Percentiles rank a stretch among this genome's conserved stretches.
Evolutionary conservation across 2,797 vertebrate genomes (phyloP).

Genomic region (Lacerta agilis): DNA sequence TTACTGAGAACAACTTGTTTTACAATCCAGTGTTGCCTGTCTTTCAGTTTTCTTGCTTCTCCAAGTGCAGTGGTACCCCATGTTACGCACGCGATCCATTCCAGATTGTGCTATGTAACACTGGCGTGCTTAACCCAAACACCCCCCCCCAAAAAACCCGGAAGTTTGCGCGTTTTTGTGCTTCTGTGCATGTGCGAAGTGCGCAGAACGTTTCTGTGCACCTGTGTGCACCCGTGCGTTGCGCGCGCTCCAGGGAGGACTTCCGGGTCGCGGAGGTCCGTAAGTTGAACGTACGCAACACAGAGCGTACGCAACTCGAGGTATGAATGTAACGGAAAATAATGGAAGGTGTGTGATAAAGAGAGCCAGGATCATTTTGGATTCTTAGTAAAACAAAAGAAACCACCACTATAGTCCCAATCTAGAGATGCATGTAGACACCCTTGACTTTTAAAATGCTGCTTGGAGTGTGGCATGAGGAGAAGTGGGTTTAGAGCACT

Average conservation of each 20-base stretch:
- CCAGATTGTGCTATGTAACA: too few relatives aligned
- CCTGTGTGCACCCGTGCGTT: too few relatives aligned
- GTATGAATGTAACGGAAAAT: neutral
- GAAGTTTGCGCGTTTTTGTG: too few relatives aligned
- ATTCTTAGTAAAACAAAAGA: neutral
- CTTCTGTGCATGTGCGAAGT: too few relatives aligned
- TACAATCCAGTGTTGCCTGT: neutral
- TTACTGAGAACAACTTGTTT: neutral
- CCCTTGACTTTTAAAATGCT: neutral
- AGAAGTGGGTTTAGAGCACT: neutral
- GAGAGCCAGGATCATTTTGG: neutral
- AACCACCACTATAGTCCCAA: neutral
- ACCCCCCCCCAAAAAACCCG: too few relatives aligned
- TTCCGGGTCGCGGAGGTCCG: too few relatives aligned
- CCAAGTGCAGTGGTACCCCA: neutral
- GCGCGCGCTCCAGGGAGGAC: too few relatives aligned
- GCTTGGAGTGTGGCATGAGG: neutral
- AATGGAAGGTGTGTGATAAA: neutral
- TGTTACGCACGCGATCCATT: too few relatives aligned
- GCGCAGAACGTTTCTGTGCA: too few relatives aligned
- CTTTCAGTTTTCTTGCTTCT: neutral
- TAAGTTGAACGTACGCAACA: too few relatives aligned
- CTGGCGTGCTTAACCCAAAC: too few relatives aligned
- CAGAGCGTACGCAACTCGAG: too few relatives aligned
- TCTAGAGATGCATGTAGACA: neutral